Conservation (phyloP, 1,140 invertebrate genomes). For the Macrobrachium nipponense region DNA sequence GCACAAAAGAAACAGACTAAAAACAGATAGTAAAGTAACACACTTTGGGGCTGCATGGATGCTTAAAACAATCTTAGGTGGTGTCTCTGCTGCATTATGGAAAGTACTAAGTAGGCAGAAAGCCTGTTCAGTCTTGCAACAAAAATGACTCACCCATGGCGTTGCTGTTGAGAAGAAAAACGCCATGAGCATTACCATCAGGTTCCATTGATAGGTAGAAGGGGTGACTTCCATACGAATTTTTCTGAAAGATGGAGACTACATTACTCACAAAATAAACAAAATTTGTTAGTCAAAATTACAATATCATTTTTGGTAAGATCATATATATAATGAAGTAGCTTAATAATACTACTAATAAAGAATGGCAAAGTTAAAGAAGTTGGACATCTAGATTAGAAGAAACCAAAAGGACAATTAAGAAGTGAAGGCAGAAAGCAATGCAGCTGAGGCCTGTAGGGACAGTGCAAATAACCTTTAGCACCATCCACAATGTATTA, state of each 20-base stretch:
- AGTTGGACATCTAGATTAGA: too few species aligned
- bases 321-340: too few species aligned
- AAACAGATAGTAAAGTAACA: too few species aligned
- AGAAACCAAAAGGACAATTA: too few species aligned
- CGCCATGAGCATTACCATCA: constrained; percentile 70
- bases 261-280: constrained; percentile 67
- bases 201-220: constrained; percentile 73
- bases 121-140: background rate
- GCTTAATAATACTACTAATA: too few species aligned
- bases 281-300: too few species aligned
- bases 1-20: too few species aligned
- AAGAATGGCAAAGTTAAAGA: too few species aligned
- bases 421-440: too few species aligned
- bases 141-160: constrained; percentile 67
- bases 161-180: constrained; percentile 71
- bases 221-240: constrained; percentile 73
- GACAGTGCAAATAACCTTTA: background rate
- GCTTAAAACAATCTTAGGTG: too few species aligned
- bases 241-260: constrained; percentile 67
- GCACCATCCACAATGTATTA: background rate
- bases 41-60: too few species aligned
- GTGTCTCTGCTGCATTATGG: background rate
- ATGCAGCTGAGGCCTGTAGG: too few species aligned
- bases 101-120: background rate
- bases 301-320: background rate